Evolutionary conservation across 2,797 vertebrate species (phyloP).

Genomic region (Pangasius larnaudii): DNA sequence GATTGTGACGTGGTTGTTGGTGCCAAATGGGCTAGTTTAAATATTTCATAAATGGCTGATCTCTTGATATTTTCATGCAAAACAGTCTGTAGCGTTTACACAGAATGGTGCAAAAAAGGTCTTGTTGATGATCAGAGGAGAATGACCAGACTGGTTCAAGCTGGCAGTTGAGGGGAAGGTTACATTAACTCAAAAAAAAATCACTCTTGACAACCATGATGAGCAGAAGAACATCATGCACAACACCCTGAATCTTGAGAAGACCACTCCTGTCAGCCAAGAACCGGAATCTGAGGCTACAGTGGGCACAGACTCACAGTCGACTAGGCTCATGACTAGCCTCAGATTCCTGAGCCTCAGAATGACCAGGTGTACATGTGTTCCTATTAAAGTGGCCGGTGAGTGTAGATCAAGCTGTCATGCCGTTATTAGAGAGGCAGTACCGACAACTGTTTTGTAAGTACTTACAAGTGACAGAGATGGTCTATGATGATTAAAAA

Average conservation of each 20-base stretch:
- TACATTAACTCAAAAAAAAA: background rate
- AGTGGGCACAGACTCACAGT: background rate
- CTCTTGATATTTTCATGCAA: background rate
- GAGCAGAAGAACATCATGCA: background rate
- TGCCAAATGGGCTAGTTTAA: background rate
- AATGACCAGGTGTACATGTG: background rate
- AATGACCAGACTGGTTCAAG: background rate
- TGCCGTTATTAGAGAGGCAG: background rate
- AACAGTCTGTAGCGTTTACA: background rate
- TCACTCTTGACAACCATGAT: background rate
- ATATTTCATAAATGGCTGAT: background rate
- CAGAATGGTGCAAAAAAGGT: too few relatives aligned
- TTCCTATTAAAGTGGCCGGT: background rate
- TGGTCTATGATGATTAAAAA: background rate
- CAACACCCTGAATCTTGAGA: background rate
- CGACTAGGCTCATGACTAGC: too few relatives aligned
- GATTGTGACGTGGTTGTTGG: background rate
- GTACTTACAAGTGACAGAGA: background rate
- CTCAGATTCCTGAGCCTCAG: background rate
- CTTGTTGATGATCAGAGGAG: too few relatives aligned
- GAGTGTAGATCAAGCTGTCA: background rate
- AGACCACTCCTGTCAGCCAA: background rate
- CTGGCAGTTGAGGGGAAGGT: background rate
- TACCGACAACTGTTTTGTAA: background rate
- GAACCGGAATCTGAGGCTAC: background rate